Conservation (phyloP, 2,113 vertebrate species). For the Pandion haliaetus region DNA sequence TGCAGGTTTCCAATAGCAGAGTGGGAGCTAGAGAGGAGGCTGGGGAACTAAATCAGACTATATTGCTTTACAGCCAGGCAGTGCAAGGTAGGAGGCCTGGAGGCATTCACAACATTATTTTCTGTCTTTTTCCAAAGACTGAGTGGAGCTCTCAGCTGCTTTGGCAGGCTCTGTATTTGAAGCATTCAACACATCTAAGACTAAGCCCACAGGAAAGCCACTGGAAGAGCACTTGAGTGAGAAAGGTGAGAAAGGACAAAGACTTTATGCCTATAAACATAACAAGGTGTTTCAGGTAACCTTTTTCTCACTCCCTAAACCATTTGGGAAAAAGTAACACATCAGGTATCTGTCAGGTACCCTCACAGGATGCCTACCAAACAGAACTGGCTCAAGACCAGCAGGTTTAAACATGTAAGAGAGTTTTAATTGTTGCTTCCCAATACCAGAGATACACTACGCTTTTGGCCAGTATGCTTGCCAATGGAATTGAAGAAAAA, state of each 20-base stretch:
- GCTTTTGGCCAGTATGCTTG: neutral
- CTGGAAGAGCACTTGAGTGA: neutral
- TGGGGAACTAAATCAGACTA: neutral
- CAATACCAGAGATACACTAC: neutral
- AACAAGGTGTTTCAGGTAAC: neutral
- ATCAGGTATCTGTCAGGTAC: neutral
- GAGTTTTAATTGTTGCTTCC: neutral
- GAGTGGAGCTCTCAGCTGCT: neutral
- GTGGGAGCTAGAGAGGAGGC: neutral
- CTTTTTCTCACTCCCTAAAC: neutral
- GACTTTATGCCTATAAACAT: no score
- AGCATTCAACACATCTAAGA: neutral
- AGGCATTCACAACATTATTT: neutral
- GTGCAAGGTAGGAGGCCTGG: neutral
- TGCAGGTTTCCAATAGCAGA: neutral
- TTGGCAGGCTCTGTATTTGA: neutral
- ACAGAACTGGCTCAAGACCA: neutral
- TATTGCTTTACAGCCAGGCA: neutral
- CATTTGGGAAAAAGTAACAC: neutral
- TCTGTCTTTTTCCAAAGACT: neutral
- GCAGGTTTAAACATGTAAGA: neutral
- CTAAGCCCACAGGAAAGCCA: neutral
- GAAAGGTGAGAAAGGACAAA: neutral
- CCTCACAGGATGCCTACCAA: neutral
- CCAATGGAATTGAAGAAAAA: neutral